Evolutionary conservation across 2,113 vertebrate species (phyloP).

Genomic region (Cheirogaleus medius): DNA sequence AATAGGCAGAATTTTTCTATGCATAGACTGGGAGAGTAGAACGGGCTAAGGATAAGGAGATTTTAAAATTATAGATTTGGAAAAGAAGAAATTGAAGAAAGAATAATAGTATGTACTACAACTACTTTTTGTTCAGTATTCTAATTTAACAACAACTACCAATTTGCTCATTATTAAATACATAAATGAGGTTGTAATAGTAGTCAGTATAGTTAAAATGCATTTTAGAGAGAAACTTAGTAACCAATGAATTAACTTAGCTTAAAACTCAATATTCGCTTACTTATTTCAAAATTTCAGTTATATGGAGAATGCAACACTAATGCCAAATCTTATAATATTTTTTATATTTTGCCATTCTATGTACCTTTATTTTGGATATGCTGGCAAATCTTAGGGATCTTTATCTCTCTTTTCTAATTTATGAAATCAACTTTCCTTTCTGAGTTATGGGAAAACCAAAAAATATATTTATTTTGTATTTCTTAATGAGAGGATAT

Average conservation of each 20-base stretch:
- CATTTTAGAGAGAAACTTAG: neutral
- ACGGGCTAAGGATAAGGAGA: neutral
- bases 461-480: too few relatives aligned
- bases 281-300: neutral
- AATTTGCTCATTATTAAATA: neutral
- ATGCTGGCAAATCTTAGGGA: neutral
- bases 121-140: neutral
- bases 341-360: neutral
- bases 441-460: neutral
- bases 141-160: neutral
- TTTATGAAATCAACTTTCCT: neutral
- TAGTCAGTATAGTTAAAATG: neutral
- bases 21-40: neutral
- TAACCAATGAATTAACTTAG: neutral
- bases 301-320: neutral
- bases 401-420: neutral
- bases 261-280: neutral
- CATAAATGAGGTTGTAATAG: neutral
- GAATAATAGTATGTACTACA: neutral
- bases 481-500: neutral
- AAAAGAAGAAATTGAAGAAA: slow-evolving; percentile 41
- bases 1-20: slow-evolving; percentile 27
- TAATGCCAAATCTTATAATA: neutral
- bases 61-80: neutral
- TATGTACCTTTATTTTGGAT: neutral